These are phyloP conservation scores for Cryptomyrus ogoouensis DNA, from an alignment of 2,113 vertebrate genomes.

Conservation along the genomic window DNA sequence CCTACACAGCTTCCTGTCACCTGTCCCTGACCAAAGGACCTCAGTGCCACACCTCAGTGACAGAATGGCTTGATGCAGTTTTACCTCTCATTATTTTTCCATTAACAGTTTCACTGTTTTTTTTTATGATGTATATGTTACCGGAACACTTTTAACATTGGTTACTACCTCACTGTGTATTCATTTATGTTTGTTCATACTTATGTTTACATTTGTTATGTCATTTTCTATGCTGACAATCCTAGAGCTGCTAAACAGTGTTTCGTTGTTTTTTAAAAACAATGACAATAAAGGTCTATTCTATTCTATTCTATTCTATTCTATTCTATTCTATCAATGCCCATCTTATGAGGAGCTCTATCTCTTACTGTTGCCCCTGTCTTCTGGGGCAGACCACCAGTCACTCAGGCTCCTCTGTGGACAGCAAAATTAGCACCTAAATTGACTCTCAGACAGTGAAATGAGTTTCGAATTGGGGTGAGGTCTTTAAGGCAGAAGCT, in stretches of 20 bases:
- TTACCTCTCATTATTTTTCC: background rate
- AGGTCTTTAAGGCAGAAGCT: background rate
- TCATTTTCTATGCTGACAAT: too few species aligned
- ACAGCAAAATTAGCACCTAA: background rate
- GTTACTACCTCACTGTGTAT: background rate
- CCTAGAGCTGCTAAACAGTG: too few species aligned
- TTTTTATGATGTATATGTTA: background rate
- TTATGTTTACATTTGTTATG: too few species aligned
- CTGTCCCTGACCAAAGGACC: background rate
- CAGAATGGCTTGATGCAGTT: background rate
- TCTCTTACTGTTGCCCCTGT: background rate
- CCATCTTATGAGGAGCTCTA: background rate
- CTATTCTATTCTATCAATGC: too few species aligned
- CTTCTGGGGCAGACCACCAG: too few species aligned
- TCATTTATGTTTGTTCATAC: background rate
- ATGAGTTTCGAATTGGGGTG: background rate
- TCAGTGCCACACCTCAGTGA: background rate
- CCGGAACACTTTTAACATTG: background rate
- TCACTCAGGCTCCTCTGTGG: background rate
- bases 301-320: too few species aligned
- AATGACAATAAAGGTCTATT: too few species aligned
- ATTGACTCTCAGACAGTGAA: background rate
- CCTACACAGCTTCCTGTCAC: background rate
- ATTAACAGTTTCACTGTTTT: background rate
- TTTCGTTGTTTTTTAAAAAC: too few species aligned